Percentiles rank a stretch among this genome's conserved stretches.
Evolutionary conservation across 2,113 vertebrate genomes (phyloP).

Genomic region (Maccullochella peelii): DNA sequence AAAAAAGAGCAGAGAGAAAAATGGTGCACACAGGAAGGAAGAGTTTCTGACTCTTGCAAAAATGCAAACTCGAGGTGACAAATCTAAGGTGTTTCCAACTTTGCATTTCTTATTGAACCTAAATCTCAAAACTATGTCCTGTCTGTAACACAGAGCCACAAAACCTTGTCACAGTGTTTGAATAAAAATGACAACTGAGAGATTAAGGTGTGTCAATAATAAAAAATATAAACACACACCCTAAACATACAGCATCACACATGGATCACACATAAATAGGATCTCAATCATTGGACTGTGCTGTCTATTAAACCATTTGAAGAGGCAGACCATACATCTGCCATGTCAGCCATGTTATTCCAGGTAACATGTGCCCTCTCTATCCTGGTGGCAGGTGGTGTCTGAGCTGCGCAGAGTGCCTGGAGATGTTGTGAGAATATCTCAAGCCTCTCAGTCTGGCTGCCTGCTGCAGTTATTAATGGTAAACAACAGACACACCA

Average conservation of each 20-base stretch:
- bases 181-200: not conserved
- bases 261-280: not conserved
- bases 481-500: slow-evolving; percentile 41
- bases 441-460: slow-evolving; percentile 43
- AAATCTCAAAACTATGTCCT: not conserved
- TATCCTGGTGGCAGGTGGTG: slow-evolving; percentile 42
- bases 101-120: slow-evolving; percentile 1
- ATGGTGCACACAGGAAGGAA: slow-evolving; percentile 15
- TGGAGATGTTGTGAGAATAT: slow-evolving; percentile 41
- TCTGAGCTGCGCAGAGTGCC: slow-evolving; percentile 29
- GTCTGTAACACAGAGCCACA: not conserved
- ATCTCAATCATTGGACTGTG: not conserved
- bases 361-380: slow-evolving; percentile 36
- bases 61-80: slow-evolving; percentile 23
- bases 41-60: slow-evolving; percentile 43
- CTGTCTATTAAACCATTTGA: not conserved
- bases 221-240: not conserved
- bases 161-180: not conserved
- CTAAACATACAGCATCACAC: not conserved
- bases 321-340: slow-evolving; percentile 8
- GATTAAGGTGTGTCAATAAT: not conserved
- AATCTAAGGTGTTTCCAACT: not conserved
- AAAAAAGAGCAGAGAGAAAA: slow-evolving; percentile 8
- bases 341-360: slow-evolving; percentile 16
- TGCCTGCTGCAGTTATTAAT: slow-evolving; percentile 51